Evolutionary conservation across 2,797 vertebrate genomes (phyloP), one percentile per base, ranked within the genome.

Genomic region (Poeciliopsis infans): DNA sequence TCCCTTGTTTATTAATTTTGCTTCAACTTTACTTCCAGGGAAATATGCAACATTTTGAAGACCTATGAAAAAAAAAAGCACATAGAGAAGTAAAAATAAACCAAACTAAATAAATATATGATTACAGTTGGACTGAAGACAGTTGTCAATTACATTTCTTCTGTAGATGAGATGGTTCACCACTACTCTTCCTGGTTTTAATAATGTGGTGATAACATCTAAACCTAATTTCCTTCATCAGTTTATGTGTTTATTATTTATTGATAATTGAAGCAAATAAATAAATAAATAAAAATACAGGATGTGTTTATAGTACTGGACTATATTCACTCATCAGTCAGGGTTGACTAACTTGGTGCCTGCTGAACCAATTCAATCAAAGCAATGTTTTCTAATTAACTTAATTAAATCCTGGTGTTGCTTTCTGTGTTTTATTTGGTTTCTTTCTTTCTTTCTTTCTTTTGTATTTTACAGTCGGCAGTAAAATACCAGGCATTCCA

Each of bases 401-500:
- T 46, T 45, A 16, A 70, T 70, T 28, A 70, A 46, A 46, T 46
- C 41, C 2, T 0, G 2, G 25, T 10, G 66, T 45, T 45, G 41
- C 39, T 45, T 28, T 68, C n/a, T 45, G 41, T 28, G 0, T 70
- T 70, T 45, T 13, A 1, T 73, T 47, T 25, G 20, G 25, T 28
- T 47, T 18, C 5, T 39, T 39, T 36, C 36, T 39, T 39, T 39
- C 1, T 39, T 39, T 36, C 0, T 36, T 36, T 36, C 5, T 39
- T 39, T 51, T 51, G 49, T 25, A 23, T 71, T 76, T 73, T 53
- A 53, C 39, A 72, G 70, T 49, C 31, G 41, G 73, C 75, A 49
- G 23, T 76, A 46, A 49, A 39, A 49, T 72, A 47, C n/a, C 41
- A 49, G 39, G 15, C 72, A 79, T 57, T 69, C 33, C 53, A 73